phyloP scores from a whole-genome alignment of 2,113 vertebrate species.

The Chinchilla lanigera region DNA sequence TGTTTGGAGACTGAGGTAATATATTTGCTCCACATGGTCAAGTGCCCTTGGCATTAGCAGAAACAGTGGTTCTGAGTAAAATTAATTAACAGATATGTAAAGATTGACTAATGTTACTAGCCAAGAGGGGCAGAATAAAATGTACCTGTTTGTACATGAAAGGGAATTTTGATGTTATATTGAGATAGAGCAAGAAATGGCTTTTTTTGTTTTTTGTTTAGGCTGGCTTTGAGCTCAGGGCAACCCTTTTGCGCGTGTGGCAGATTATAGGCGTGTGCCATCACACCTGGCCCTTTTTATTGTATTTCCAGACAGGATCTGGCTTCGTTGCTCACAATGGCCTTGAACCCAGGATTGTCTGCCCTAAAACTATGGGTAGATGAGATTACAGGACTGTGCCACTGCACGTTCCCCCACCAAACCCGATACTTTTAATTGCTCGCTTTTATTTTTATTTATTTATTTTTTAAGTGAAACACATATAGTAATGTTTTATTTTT shows the following conservation, averaged over 20 bases:
- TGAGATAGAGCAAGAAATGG: not conserved
- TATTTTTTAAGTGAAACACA: not conserved
- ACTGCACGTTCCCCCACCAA: not conserved
- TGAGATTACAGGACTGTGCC: not conserved
- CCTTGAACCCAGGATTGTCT: not conserved
- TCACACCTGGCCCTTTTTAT: not conserved
- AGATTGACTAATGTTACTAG: not conserved
- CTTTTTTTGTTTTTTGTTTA: not conserved
- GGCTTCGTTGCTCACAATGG: not conserved
- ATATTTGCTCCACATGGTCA: not conserved
- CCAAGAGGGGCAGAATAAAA: not conserved
- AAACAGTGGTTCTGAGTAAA: not conserved
- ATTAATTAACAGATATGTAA: not conserved
- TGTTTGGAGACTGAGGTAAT: not conserved
- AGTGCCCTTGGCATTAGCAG: not conserved
- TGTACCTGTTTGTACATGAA: not conserved
- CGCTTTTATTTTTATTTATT: slow-evolving; percentile 34
- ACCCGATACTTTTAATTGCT: too few species aligned
- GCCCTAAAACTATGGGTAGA: not conserved
- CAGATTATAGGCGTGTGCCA: not conserved
- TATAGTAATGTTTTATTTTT: slow-evolving; percentile 29
- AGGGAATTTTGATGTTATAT: not conserved
- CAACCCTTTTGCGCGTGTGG: not conserved
- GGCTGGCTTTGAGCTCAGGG: not conserved
- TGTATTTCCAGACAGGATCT: not conserved